Evolutionary conservation across 2,888 invertebrate genomes (phyloP), one percentile per base, ranked within the genome.

Genomic region (Sarcophaga caerulescens): DNA sequence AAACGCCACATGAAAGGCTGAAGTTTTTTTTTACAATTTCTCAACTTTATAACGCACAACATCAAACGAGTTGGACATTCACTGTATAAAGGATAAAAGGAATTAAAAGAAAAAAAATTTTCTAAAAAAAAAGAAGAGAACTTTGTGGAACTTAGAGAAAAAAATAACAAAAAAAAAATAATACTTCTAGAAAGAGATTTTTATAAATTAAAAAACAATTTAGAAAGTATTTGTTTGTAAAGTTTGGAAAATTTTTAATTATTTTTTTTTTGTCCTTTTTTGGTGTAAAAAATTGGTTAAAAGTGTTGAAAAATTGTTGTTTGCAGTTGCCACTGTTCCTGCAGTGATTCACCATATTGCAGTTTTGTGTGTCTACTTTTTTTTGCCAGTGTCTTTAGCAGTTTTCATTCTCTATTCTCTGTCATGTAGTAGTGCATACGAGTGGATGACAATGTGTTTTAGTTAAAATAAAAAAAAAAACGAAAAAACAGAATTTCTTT

Each of bases 261-360:
- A 35, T 35, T 35, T 35, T 35, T 1, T 35, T 35, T 35, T 35
- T 0, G 5, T 35, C 6, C 35, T 35, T 35, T 35, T 35, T 35
- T 10, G 35, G 8, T 35, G 35, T 35, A 35, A 35, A 35, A 35
- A 52, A 52, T 52, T 52, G 47, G 3, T 14, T 14, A 47, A 47
- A 47, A 47, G 47, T 47, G 35, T 47, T 47, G 14, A 47, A 47
- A 47, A 47, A 14, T 47, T 47, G 14, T 47, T 47, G 3, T 52
- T 52, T 52, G 52, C 52, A 52, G 8, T 35, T 52, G 10, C 17
- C 17, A 52, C 17, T 45, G 35, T 70, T 21, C 45, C n/a, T 47
- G 23, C 17, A 81, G 76, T 85, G 86, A 86, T 78, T 86, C 86
- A 84, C 69, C 84, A 86, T 86, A 86, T 86, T 84, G 86, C 81